Conservation (phyloP, 2,113 vertebrate genomes). For the Pelvicachromis taeniatus region DNA sequence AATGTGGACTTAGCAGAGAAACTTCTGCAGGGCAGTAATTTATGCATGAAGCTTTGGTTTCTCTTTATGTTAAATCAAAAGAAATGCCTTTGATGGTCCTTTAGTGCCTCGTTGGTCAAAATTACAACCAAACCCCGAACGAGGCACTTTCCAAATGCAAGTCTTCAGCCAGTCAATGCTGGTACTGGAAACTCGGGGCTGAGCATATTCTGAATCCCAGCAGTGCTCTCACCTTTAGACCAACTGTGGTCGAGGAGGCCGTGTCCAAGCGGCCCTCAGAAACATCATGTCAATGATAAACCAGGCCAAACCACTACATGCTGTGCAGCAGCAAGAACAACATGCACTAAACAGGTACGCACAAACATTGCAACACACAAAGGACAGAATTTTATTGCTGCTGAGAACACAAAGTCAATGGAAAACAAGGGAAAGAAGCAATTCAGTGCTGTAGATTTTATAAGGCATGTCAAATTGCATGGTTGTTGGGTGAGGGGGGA, state of each 20-base stretch:
- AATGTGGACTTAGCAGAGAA: not conserved
- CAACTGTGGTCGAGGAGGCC: slow-evolving; percentile 9
- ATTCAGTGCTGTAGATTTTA: slow-evolving; percentile 18
- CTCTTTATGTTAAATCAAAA: not conserved
- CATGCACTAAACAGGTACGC: not conserved
- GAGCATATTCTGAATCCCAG: not conserved
- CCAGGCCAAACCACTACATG: not conserved
- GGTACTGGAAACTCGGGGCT: not conserved
- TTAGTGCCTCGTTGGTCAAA: not conserved
- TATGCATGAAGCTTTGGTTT: not conserved
- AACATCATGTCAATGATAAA: slow-evolving; percentile 39
- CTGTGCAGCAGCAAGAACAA: not conserved
- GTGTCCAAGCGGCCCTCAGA: not conserved
- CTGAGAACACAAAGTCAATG: slow-evolving; percentile 18
- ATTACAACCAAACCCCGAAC: not conserved
- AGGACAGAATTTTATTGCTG: slow-evolving; percentile 2
- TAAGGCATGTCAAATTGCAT: slow-evolving; percentile 37
- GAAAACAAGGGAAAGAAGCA: not conserved
- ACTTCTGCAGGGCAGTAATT: not conserved
- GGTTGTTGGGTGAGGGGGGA: not conserved
- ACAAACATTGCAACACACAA: slow-evolving; percentile 9
- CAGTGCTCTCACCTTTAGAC: slow-evolving; percentile 2
- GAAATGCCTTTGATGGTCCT: not conserved
- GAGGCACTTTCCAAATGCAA: not conserved
- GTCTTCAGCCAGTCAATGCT: not conserved